Evolutionary conservation across 2,797 vertebrate species (phyloP).

Genomic region (Anguilla marmorata): DNA sequence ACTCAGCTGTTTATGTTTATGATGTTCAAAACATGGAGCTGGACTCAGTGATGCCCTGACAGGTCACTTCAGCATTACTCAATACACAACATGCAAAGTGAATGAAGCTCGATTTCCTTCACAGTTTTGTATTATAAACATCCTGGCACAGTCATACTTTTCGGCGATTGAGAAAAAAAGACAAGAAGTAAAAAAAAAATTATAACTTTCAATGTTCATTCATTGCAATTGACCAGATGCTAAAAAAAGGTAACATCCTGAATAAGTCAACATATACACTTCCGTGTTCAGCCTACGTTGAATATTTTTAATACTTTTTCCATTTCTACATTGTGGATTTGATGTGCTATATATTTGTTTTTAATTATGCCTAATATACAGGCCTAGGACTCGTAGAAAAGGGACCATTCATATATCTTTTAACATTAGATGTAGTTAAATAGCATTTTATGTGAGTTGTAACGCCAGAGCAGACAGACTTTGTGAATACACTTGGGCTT

Average conservation of each 20-base stretch:
- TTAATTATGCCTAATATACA: background rate
- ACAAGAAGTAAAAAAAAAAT: background rate
- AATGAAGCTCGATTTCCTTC: background rate
- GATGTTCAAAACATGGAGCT: background rate
- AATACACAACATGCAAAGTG: background rate
- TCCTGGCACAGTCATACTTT: background rate
- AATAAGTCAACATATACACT: background rate
- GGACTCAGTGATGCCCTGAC: background rate
- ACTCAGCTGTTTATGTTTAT: background rate
- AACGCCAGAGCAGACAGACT: slow-evolving; percentile 72
- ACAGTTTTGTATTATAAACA: background rate
- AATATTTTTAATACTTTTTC: background rate
- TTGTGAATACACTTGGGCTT: slow-evolving; percentile 60
- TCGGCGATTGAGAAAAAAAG: background rate
- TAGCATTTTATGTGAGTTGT: slow-evolving; percentile 45
- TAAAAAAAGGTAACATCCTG: background rate
- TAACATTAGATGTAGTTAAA: slow-evolving; percentile 46
- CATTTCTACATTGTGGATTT: background rate
- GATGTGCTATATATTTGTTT: background rate
- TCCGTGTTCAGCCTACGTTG: background rate
- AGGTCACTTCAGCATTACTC: background rate
- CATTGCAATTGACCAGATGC: background rate
- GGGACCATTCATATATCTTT: background rate
- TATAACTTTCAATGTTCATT: background rate
- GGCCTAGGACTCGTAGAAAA: background rate